These are phyloP conservation scores for Pelochelys cantorii DNA, from an alignment of 2,797 vertebrate species.

Conservation along the genomic window DNA sequence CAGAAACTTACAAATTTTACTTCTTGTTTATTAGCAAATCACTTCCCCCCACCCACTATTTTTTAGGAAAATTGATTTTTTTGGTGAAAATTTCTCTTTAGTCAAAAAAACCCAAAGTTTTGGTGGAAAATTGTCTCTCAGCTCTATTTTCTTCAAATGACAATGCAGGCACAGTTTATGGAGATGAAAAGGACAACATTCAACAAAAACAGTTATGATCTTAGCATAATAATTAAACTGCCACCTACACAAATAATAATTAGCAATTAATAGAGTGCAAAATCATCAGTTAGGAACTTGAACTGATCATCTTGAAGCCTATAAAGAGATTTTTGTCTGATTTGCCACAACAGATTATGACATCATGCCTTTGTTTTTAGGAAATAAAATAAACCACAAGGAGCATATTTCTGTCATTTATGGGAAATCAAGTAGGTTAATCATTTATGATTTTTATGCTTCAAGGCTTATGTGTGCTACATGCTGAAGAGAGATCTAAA, in stretches of 20 bases:
- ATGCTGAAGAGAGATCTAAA: constrained; percentile 72
- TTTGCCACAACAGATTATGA: background rate
- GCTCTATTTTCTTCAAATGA: background rate
- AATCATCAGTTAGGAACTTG: constrained; percentile 48
- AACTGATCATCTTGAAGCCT: background rate
- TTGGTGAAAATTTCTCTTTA: background rate
- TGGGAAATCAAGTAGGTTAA: constrained; percentile 76
- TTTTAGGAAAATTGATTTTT: background rate
- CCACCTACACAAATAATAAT: constrained; percentile 63
- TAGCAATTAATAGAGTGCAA: constrained; percentile 63
- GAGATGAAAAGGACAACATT: constrained; percentile 29
- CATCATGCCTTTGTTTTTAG: constrained; percentile 49
- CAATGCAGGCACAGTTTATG: background rate
- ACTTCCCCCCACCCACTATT: accelerated
- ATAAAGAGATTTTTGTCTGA: constrained; percentile 32
- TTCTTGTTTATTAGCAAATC: background rate
- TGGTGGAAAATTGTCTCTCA: background rate
- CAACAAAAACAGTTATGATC: constrained; percentile 23
- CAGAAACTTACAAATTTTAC: background rate
- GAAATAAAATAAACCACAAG: constrained; percentile 53
- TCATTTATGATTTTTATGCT: constrained; percentile 80
- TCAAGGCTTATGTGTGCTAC: constrained; percentile 73
- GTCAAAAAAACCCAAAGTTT: constrained; percentile 7
- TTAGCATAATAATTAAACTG: constrained; percentile 55
- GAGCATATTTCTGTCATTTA: constrained; percentile 72